Evolutionary conservation across 2,888 invertebrate species (phyloP), one percentile per base, ranked within the genome.

Genomic region (Silvanus unidentatus): DNA sequence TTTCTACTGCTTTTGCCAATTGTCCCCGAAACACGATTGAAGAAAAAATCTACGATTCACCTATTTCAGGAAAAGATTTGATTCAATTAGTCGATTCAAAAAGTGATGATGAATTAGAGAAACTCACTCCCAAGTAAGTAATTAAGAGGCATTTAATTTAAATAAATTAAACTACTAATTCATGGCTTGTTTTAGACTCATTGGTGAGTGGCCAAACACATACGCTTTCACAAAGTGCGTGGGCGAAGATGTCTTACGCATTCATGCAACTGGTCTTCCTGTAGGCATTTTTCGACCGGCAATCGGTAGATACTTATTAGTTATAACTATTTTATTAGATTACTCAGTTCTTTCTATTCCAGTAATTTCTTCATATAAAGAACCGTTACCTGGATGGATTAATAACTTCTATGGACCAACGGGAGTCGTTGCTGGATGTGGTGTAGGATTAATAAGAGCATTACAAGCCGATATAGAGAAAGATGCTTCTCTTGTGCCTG

Each of bases 321-420:
- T 28, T 28, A 28, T 10, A 28, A 28, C 10, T 9, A 28, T 9
- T 28, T 10, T 28, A 8, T 10, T 28, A 28, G 10, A 28, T 10
- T 28, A 8, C 28, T 10, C 8, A 28, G 10, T 10, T 28, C 10
- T 28, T 28, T 10, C 28, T 28, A 28, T 28, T 66, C 9, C 59
- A 81, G 81, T 82, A 9, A 72, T 80, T 45, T 80, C 81, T 1
- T 78, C 87, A 0, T 86, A 85, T 60, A 78, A 78, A 40, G 87
- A 88, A 65, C 88, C 88, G 0, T 71, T 86, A 0, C 73, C 82
- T 51, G 91, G 90, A 1, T 95, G 93, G 92, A 88, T 91, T 11
- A 92, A 93, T 72, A 95, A 92, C 62, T 77, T 89, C 58, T 94
- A 94, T 64, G 94, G 94, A 2, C 88, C 92, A 1, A 90, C 89